A percentile compares a stretch with the other conserved stretches of the same genome.
These are phyloP conservation scores for Julus scanicus DNA, from an alignment of 2,888 invertebrate genomes.

Conservation along the genomic window DNA sequence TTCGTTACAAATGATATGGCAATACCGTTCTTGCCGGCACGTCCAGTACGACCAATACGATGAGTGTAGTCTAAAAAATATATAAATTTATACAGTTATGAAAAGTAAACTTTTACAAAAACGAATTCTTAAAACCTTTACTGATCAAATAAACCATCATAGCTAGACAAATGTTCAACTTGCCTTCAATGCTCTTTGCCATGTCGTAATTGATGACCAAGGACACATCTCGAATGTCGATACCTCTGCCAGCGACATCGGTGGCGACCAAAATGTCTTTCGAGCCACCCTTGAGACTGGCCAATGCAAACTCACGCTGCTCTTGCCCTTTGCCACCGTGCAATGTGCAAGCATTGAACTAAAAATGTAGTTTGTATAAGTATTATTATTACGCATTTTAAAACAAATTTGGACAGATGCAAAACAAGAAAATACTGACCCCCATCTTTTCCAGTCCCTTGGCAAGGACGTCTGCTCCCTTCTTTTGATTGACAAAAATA, in stretches of 20 bases:
- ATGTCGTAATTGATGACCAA: constrained; percentile 99
- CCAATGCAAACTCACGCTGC: constrained; percentile 97
- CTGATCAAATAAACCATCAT: not conserved
- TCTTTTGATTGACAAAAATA: constrained; percentile 99
- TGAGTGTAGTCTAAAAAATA: constrained; percentile 85
- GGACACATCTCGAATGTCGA: constrained; percentile 99
- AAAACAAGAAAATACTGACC: constrained; percentile 66
- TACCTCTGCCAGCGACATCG: constrained; percentile 99
- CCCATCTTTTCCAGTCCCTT: constrained; percentile 97
- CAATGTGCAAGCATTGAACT: constrained; percentile 94
- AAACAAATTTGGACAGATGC: too few species aligned
- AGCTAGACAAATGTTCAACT: constrained; percentile 51
- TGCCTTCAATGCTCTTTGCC: constrained; percentile 97
- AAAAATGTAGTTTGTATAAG: constrained; percentile 57
- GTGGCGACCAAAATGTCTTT: constrained; percentile 99
- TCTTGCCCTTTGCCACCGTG: constrained; percentile 99
- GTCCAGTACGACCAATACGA: constrained; percentile 98
- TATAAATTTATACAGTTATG: not conserved
- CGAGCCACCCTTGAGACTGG: constrained; percentile 92
- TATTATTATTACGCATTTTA: not conserved
- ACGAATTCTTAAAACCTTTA: not conserved
- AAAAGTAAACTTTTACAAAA: not conserved
- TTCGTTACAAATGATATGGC: constrained; percentile 97
- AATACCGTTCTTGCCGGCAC: constrained; percentile 97
- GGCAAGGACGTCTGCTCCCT: constrained; percentile 97